These are phyloP conservation scores for Calvadosia cruxmelitensis DNA, from an alignment of 30 jellyfish, hydroid and myxozoan genomes.

Conservation along the genomic window DNA sequence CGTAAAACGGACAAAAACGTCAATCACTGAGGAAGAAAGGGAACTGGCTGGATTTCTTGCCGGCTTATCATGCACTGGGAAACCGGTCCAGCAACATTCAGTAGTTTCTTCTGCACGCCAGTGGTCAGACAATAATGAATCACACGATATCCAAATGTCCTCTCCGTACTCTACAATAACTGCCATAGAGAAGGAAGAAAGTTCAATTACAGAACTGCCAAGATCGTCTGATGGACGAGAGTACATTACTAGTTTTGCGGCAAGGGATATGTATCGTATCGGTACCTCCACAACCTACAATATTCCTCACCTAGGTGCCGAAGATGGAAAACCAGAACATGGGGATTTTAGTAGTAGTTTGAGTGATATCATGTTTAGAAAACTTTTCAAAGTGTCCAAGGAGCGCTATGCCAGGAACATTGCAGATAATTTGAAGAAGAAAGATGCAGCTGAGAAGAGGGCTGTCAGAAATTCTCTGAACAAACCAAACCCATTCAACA, in stretches of 20 bases:
- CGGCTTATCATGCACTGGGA: background rate
- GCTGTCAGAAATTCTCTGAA: background rate
- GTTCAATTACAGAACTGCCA: background rate
- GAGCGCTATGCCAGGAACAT: background rate
- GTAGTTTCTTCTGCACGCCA: background rate
- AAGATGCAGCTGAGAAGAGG: background rate
- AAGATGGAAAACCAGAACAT: background rate
- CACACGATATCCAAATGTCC: background rate
- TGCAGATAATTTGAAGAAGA: background rate
- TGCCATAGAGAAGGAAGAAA: background rate
- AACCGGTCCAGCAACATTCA: background rate
- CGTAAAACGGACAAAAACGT: background rate
- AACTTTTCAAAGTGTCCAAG: background rate
- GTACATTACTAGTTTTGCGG: background rate
- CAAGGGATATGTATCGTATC: no score
- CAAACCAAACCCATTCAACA: background rate
- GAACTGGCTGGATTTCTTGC: background rate
- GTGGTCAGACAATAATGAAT: background rate
- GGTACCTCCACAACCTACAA: background rate
- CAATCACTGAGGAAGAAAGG: background rate
- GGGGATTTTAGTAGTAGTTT: no score
- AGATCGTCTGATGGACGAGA: no score
- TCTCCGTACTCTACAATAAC: background rate
- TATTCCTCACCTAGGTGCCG: background rate
- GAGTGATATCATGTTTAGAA: background rate